Base-by-base conservation (phyloP, 2,797 vertebrate species). In the Alca torda region DNA sequence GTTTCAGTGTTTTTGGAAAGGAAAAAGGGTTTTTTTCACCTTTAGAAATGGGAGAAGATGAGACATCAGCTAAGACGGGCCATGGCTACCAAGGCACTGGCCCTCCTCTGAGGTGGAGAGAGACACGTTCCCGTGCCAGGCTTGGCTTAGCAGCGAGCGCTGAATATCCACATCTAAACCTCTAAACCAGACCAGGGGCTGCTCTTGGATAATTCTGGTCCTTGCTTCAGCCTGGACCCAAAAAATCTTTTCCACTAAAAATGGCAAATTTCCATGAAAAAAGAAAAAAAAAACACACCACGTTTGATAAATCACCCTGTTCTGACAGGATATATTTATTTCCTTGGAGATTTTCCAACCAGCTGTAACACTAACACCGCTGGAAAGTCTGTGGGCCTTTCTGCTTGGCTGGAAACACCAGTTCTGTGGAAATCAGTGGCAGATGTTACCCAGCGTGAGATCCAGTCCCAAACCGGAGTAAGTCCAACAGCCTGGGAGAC, bases 381-480 rank as follows among this genome's bases (percentile, higher is more conserved):
- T 89, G 89, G 54, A 64, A 92, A 91, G 54, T 25, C 79, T 69
- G 37, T 11, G 45, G 91, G 73, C 16, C 3, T 89, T 95, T 92
- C 64, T 92, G 87, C 65, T 91, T 53, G 79, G 76, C 94, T 95
- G 93, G 70, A 91, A 93, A 73, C 73, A 75, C 25, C 82, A 45
- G 73, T 19, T 65, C 59, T 75, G 51, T 83, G 83, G 73, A 96
- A 96, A 96, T 94, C 93, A 85, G 10, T 10, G 78, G 79, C 92
- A 96, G 94, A 86, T 93, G 93, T 89, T 75, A 39, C n/a, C 59
- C 63, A 13, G 75, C 30, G 89, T 79, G 72, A 87, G 82, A 75
- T 57, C 51, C 41, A 63, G 17, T 60, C 51, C 48, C 30, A 53
- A 83, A 80, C 2, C 0, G 0, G 77, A 67, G 24, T 20, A 24